These are phyloP conservation scores for Tetanocera ferruginea DNA, from an alignment of 2,888 invertebrate species.

Conservation along the genomic window DNA sequence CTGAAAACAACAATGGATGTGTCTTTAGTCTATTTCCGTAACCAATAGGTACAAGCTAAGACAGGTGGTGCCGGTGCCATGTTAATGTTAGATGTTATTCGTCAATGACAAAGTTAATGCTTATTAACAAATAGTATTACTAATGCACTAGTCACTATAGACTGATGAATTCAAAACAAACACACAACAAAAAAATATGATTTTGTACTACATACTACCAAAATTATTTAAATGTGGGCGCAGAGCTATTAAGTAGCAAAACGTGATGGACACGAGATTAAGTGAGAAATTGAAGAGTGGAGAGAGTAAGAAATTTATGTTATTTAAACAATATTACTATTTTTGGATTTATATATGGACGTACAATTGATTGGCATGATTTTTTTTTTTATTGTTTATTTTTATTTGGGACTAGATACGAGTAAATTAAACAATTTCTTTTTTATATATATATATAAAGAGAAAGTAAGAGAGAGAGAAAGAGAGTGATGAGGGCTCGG, in stretches of 20 bases:
- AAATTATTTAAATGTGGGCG: too few relatives aligned
- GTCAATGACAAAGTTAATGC: background rate
- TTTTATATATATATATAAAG: conserved; percentile 38
- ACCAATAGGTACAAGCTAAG: background rate
- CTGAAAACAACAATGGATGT: too few relatives aligned
- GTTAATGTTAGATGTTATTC: background rate
- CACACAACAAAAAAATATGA: too few relatives aligned
- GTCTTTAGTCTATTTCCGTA: background rate
- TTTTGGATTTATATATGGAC: conserved; percentile 13
- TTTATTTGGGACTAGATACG: conserved; percentile 5
- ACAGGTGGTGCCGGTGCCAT: background rate
- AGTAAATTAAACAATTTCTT: conserved; percentile 2
- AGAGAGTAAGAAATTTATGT: conserved; percentile 1
- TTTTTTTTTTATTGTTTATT: conserved; percentile 1
- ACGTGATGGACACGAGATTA: background rate
- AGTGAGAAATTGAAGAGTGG: background rate
- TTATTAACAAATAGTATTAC: too few relatives aligned
- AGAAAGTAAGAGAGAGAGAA: conserved; percentile 42
- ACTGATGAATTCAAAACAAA: too few relatives aligned
- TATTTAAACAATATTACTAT: conserved; percentile 1
- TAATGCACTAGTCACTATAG: too few relatives aligned
- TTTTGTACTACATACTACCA: background rate
- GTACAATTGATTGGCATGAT: conserved; percentile 9
- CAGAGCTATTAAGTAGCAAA: background rate
- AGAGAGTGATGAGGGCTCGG: conserved; percentile 49